Percentiles rank a stretch among this genome's conserved stretches.
phyloP scores from a whole-genome alignment of 1,140 invertebrate species.

The Trissolcus basalis region DNA sequence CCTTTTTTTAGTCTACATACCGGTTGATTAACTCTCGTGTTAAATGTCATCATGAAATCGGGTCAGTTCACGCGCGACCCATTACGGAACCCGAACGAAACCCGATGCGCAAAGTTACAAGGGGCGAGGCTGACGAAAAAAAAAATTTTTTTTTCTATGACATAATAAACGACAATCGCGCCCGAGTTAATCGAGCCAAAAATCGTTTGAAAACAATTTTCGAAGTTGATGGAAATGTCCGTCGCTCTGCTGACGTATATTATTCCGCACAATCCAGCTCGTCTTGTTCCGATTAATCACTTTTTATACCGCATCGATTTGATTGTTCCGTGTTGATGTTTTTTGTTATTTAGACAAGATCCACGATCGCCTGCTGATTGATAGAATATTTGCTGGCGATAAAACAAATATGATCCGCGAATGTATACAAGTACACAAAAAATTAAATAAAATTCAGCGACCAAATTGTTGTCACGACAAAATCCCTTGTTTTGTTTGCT shows the following conservation, averaged over 20 bases:
- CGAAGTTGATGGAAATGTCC: constrained; percentile 12
- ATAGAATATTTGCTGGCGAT: too few relatives aligned
- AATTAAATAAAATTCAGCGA: constrained; percentile 21
- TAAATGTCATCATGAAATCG: constrained; percentile 27
- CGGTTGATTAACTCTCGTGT: constrained; percentile 47
- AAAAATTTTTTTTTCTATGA: not conserved
- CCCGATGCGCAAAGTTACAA: constrained; percentile 23
- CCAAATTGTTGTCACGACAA: constrained; percentile 21
- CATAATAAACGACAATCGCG: constrained; percentile 18
- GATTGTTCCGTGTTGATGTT: not conserved
- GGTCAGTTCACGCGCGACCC: constrained; percentile 17
- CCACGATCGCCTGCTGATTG: not conserved
- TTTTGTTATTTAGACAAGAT: not conserved
- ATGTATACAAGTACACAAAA: too few relatives aligned
- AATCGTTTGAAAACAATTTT: constrained; percentile 9
- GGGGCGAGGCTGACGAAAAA: not conserved
- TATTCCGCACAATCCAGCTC: constrained; percentile 11
- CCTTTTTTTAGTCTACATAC: constrained; percentile 12
- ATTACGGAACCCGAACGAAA: constrained; percentile 25
- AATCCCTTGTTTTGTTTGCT: not conserved
- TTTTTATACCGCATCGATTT: not conserved
- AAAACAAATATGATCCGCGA: too few relatives aligned
- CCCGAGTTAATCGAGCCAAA: constrained; percentile 25
- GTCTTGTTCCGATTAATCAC: not conserved
- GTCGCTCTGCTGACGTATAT: constrained; percentile 6